phyloP scores from a whole-genome alignment of 2,113 vertebrate genomes.

The Podocnemis expansa region DNA sequence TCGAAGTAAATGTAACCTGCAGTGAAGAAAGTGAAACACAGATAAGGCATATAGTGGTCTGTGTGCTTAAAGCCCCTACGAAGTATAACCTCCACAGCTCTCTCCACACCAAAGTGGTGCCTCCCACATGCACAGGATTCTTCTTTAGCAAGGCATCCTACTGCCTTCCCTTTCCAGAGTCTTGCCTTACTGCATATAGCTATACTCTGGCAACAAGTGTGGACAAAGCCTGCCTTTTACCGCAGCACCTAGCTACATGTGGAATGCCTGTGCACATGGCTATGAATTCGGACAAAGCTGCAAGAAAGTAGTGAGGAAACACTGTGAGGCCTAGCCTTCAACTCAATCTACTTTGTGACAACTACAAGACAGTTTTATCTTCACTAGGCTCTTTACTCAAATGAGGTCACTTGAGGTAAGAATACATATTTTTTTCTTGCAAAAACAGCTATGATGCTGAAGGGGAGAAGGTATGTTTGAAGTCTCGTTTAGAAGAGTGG shows the following conservation, averaged over 20 bases:
- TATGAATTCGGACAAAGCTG: too few species aligned
- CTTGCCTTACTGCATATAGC: background rate
- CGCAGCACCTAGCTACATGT: background rate
- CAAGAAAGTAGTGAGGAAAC: too few species aligned
- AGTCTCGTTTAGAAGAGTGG: background rate
- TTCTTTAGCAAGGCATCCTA: background rate
- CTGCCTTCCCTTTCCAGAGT: background rate
- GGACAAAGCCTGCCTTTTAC: background rate
- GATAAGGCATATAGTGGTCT: background rate
- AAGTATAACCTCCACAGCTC: background rate
- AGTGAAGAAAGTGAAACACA: background rate
- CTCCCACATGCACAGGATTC: background rate
- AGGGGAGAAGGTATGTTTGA: background rate
- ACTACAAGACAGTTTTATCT: too few species aligned
- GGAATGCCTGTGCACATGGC: too few species aligned
- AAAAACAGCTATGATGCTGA: background rate
- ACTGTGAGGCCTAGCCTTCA: too few species aligned
- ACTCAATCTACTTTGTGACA: too few species aligned
- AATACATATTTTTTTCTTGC: background rate
- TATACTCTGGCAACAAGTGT: background rate
- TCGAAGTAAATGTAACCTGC: background rate
- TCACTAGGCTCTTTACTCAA: too few species aligned
- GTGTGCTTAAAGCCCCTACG: background rate
- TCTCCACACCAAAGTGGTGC: too few species aligned
- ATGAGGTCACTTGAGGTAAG: too few species aligned